Conservation (phyloP, 2,888 invertebrate genomes). For the Notodonta ziczac region DNA sequence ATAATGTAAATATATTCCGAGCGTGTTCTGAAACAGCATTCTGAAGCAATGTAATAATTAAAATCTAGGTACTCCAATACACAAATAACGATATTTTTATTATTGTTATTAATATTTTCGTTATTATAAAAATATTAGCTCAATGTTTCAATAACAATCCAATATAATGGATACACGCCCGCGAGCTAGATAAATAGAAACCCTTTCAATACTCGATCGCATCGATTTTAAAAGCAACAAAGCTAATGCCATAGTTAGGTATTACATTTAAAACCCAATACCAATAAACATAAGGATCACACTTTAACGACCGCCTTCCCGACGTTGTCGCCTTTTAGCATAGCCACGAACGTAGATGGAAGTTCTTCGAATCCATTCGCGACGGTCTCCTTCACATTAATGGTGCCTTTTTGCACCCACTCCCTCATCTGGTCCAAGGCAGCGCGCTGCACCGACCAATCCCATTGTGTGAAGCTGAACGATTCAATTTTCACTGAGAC, state of each 20-base stretch:
- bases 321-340: conserved; percentile 45
- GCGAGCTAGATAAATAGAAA: conserved; percentile 22
- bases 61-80: background rate
- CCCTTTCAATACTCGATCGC: conserved; percentile 16
- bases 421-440: conserved; percentile 45
- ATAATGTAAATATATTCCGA: background rate
- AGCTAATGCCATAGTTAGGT: background rate
- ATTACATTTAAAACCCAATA: conserved; percentile 21
- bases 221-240: conserved; percentile 11
- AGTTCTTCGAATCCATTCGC: conserved; percentile 53
- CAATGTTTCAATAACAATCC: conserved; percentile 11
- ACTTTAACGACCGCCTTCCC: conserved; percentile 54
- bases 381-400: conserved; percentile 53
- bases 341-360: conserved; percentile 46
- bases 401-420: conserved; percentile 48
- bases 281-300: conserved; percentile 30
- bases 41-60: background rate
- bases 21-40: background rate
- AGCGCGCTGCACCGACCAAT: conserved; percentile 38
- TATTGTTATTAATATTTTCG: background rate
- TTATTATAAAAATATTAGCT: conserved; percentile 10
- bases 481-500: conserved; percentile 38
- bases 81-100: conserved; percentile 1
- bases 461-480: conserved; percentile 57
- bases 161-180: conserved; percentile 19